These are phyloP conservation scores for Periplaneta americana DNA, from an alignment of 1,140 invertebrate genomes.

Conservation along the genomic window DNA sequence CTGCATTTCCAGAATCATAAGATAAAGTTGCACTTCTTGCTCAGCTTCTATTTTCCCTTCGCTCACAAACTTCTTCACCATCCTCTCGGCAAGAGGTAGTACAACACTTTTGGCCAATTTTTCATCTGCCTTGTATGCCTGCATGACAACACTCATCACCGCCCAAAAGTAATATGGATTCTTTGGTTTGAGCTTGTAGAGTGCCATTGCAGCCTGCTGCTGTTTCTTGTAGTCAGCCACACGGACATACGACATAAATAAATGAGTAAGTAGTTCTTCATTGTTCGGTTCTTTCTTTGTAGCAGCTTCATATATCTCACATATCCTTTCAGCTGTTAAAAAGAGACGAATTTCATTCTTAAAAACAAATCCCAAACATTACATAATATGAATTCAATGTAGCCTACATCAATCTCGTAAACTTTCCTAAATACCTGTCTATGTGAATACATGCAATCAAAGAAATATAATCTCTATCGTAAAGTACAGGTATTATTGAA, in stretches of 20 bases:
- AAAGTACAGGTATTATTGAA: too few species aligned
- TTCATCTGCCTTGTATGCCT: conserved; percentile 41
- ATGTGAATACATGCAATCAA: not conserved
- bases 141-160: conserved; percentile 92
- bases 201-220: conserved; percentile 77
- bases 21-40: conserved; percentile 86
- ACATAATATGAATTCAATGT: too few species aligned
- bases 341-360: too few species aligned
- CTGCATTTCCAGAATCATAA: conserved; percentile 82
- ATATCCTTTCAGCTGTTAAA: conserved; percentile 78
- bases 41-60: conserved; percentile 90
- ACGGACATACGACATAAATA: conserved; percentile 94
- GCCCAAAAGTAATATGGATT: conserved; percentile 98
- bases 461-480: too few species aligned
- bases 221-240: conserved; percentile 87
- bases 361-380: too few species aligned
- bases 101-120: conserved; percentile 38
- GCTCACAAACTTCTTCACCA: conserved; percentile 80
- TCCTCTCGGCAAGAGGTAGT: conserved; percentile 30
- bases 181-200: conserved; percentile 89
- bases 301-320: conserved; percentile 83
- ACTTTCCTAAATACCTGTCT: too few species aligned
- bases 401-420: too few species aligned
- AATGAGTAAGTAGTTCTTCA: conserved; percentile 87
- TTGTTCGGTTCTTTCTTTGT: conserved; percentile 77